Percentiles rank a stretch among this genome's conserved stretches.
These are phyloP conservation scores for Spicauda simplicius DNA, from an alignment of 2,888 invertebrate genomes.

Conservation along the genomic window DNA sequence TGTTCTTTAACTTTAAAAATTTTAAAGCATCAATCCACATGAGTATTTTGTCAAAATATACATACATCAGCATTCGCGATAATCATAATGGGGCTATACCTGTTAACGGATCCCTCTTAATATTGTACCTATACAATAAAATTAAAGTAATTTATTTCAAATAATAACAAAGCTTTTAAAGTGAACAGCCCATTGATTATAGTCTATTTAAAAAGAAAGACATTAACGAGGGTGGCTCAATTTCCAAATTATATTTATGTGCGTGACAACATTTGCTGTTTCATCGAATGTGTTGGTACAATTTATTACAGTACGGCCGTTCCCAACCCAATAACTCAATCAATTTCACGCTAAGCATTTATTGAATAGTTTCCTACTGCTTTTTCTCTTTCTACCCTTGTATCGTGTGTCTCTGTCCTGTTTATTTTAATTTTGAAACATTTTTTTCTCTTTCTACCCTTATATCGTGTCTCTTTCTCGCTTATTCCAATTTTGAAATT, in stretches of 20 bases:
- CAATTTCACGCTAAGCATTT: constrained; percentile 71
- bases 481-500: constrained; percentile 50
- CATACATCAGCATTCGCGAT: no score
- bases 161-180: not conserved
- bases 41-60: no score
- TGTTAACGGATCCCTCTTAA: no score
- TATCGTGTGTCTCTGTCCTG: not conserved
- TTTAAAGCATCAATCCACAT: no score
- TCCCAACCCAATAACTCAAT: constrained; percentile 58
- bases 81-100: no score
- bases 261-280: constrained; percentile 65
- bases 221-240: constrained; percentile 16
- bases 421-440: constrained; percentile 49
- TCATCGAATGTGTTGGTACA: constrained; percentile 48
- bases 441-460: constrained; percentile 50
- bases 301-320: constrained; percentile 59
- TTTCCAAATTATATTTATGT: constrained; percentile 42
- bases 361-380: constrained; percentile 52
- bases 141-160: not conserved
- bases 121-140: not conserved
- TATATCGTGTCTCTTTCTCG: not conserved
- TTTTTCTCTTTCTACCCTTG: constrained; percentile 49
- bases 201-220: constrained; percentile 4
- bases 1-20: no score
- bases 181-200: not conserved